These are phyloP conservation scores for Maconellicoccus hirsutus DNA, from an alignment of 1,140 invertebrate genomes.

Conservation along the genomic window DNA sequence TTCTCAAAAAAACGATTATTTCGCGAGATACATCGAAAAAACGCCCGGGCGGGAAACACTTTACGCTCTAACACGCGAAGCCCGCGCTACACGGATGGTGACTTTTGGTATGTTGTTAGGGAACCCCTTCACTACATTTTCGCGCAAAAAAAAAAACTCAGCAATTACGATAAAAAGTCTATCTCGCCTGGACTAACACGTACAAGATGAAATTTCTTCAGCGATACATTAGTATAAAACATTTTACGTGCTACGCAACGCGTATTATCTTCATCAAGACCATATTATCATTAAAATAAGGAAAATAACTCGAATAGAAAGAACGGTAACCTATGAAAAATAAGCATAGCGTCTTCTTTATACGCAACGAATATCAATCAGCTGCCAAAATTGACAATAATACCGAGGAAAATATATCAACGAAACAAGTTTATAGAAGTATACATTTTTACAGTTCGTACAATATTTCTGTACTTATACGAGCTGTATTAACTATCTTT, in stretches of 20 bases:
- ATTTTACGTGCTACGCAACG: neutral
- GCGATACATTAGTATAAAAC: no score
- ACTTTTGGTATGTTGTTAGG: no score
- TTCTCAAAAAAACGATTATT: no score
- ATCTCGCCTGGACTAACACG: no score
- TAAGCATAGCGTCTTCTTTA: conserved; percentile 1
- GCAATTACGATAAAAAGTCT: no score
- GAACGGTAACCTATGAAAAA: neutral
- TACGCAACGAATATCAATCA: conserved; percentile 16
- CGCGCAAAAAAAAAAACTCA: no score
- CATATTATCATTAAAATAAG: conserved; percentile 17
- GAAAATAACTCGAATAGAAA: neutral
- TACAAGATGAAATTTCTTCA: no score
- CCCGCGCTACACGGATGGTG: no score
- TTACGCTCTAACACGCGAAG: no score
- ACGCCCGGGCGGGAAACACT: no score
- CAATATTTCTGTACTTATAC: neutral
- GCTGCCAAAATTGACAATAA: conserved; percentile 22
- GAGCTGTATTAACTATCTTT: conserved; percentile 3
- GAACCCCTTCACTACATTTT: no score
- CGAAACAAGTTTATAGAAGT: neutral
- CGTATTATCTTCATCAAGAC: neutral
- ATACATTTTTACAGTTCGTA: neutral
- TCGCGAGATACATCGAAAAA: no score
- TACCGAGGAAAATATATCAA: neutral